Percentiles rank a stretch among this genome's conserved stretches.
Conservation (phyloP, 2,888 invertebrate species). For the Strigamia transsilvanica region DNA sequence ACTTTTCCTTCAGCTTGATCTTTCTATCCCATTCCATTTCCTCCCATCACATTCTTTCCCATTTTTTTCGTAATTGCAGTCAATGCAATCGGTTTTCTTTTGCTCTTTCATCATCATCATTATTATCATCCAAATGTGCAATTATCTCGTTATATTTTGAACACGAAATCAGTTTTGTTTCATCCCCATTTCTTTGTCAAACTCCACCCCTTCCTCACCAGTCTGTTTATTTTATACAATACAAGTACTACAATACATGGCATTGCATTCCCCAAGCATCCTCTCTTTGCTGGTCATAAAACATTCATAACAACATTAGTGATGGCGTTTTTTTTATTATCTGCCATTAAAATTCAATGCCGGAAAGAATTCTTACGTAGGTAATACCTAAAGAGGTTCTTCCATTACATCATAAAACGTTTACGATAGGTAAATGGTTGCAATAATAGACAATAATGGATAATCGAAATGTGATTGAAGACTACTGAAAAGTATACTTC, state of each 20-base stretch:
- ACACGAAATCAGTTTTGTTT: neutral
- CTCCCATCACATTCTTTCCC: neutral
- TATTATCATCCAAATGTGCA: neutral
- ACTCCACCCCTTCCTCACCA: neutral
- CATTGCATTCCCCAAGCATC: neutral
- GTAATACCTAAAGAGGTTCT: neutral
- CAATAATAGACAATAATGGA: conserved; percentile 23
- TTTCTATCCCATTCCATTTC: conserved; percentile 3
- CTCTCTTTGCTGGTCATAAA: conserved; percentile 22
- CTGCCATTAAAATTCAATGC: conserved; percentile 43
- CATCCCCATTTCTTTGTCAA: neutral
- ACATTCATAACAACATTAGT: conserved; percentile 43
- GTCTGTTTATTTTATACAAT: neutral
- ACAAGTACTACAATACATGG: neutral
- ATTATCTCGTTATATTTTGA: neutral
- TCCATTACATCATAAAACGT: conserved; percentile 34
- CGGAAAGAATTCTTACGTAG: neutral
- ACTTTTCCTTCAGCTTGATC: conserved; percentile 12
- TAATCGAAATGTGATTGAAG: conserved; percentile 24
- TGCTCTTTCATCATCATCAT: neutral
- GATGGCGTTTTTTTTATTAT: conserved; percentile 17
- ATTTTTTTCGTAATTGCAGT: neutral
- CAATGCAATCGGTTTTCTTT: neutral
- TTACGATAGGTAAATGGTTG: conserved; percentile 21
- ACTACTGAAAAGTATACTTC: neutral